These are phyloP conservation scores for Pardosa pseudoannulata DNA, from an alignment of 2,888 invertebrate genomes.

Conservation along the genomic window DNA sequence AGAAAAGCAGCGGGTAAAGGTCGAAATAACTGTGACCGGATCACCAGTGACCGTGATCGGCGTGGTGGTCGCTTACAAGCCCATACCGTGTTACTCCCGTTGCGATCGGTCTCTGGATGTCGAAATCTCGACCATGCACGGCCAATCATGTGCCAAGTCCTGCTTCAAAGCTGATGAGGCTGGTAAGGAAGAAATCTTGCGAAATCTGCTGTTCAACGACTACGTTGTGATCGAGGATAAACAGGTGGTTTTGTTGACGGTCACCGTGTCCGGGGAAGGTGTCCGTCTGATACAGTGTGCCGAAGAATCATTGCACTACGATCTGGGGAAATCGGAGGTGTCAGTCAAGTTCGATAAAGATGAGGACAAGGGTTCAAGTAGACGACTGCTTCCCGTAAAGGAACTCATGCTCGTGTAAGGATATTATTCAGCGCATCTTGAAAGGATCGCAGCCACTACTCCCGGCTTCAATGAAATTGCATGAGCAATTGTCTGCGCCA, in stretches of 20 bases:
- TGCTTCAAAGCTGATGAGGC: background rate
- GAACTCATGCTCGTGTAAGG: background rate
- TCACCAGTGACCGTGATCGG: slow-evolving; percentile 37
- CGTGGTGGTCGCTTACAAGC: slow-evolving; percentile 24
- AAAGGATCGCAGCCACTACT: background rate
- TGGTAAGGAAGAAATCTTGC: background rate
- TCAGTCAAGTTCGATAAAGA: background rate
- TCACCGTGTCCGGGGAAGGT: slow-evolving; percentile 30
- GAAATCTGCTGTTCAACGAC: slow-evolving; percentile 37
- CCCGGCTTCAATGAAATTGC: background rate
- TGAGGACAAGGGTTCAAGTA: background rate
- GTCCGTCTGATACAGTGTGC: slow-evolving; percentile 37
- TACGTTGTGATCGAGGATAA: slow-evolving; percentile 34
- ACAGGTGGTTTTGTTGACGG: slow-evolving; percentile 21
- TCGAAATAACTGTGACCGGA: slow-evolving; percentile 23
- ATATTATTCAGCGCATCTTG: background rate
- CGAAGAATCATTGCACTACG: background rate
- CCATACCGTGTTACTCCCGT: slow-evolving; percentile 52
- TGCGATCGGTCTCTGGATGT: slow-evolving; percentile 26
- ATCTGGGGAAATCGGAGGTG: background rate
- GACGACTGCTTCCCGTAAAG: background rate
- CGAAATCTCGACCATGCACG: slow-evolving; percentile 23
- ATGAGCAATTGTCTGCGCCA: too few relatives aligned
- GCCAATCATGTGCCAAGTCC: slow-evolving; percentile 6
- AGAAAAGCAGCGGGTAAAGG: background rate